Percentiles rank a stretch among this genome's conserved stretches.
Conservation (phyloP, 2,113 vertebrate species). For the Ictalurus punctatus region DNA sequence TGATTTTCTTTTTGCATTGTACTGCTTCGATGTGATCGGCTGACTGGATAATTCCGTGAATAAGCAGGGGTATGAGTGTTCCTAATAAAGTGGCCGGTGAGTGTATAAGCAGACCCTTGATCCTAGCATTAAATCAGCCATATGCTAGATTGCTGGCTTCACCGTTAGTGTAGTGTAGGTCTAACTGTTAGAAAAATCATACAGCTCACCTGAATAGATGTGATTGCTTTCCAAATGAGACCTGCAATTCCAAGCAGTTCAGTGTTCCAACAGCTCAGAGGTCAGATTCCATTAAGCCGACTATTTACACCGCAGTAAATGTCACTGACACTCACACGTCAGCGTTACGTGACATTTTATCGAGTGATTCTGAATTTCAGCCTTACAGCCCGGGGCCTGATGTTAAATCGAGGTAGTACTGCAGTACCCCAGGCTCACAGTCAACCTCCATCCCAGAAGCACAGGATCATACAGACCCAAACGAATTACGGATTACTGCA, state of each 20-base stretch:
- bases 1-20: background rate
- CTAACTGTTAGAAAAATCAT: background rate
- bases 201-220: background rate
- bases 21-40: background rate
- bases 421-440: background rate
- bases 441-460: constrained; percentile 21
- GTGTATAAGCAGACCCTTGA: background rate
- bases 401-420: constrained; percentile 20
- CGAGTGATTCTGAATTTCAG: constrained; percentile 32
- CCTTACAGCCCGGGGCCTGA: background rate
- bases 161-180: background rate
- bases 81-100: background rate
- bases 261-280: background rate
- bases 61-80: background rate
- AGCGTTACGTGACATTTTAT: constrained; percentile 36
- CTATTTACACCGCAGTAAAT: constrained; percentile 37
- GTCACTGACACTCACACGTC: constrained; percentile 28
- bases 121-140: background rate
- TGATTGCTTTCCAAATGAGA: constrained; percentile 5
- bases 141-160: background rate
- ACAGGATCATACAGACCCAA: constrained; percentile 31
- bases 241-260: background rate
- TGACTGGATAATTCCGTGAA: background rate
- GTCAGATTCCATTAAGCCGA: constrained; percentile 33
- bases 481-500: constrained; percentile 55